phyloP scores from a whole-genome alignment of 2,113 vertebrate genomes.

The Psammodynastes pulverulentus region DNA sequence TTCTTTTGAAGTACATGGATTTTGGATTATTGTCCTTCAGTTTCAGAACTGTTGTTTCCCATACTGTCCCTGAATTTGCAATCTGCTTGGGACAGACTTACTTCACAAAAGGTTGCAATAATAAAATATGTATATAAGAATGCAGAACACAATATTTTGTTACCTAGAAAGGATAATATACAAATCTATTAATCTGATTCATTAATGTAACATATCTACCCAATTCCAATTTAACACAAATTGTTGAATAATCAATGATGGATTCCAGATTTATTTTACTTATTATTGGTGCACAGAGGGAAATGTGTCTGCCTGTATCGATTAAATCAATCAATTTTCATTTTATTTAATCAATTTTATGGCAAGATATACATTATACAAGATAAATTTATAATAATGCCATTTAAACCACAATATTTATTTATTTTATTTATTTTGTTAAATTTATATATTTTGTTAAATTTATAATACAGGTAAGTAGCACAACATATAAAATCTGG shows the following conservation, averaged over 20 bases:
- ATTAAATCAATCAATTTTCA: background rate
- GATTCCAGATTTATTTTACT: background rate
- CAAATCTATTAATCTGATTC: background rate
- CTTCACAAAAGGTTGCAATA: background rate
- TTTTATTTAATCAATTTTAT: background rate
- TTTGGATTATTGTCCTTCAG: background rate
- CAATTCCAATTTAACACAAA: background rate
- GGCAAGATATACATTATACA: too few relatives aligned
- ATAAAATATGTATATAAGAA: background rate
- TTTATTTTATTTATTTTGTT: too few relatives aligned
- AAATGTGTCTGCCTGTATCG: background rate
- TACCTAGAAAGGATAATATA: background rate
- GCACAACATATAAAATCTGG: background rate
- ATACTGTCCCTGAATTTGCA: background rate
- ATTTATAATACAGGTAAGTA: background rate
- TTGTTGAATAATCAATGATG: background rate
- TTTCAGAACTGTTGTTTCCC: background rate
- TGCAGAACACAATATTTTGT: background rate
- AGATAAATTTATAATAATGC: background rate
- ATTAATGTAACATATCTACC: background rate
- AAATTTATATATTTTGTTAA: too few relatives aligned
- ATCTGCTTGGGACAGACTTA: background rate
- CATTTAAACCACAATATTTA: background rate
- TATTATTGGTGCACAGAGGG: background rate
- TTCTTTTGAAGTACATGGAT: background rate